A percentile compares a stretch with the other conserved stretches of the same genome.
Conservation (phyloP, 2,797 vertebrate species). For the Eulemur coronatus region DNA sequence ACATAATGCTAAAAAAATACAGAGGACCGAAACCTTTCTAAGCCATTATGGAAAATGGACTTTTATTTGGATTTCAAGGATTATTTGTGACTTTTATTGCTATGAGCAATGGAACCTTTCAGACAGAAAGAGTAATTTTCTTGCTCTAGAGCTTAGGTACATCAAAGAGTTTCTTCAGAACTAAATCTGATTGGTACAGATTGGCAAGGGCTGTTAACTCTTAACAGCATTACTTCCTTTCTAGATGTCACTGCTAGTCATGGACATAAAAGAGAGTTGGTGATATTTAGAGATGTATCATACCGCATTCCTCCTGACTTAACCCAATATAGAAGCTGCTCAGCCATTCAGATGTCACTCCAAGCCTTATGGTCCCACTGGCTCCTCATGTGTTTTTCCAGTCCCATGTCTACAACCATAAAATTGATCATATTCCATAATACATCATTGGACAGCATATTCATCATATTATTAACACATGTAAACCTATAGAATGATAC, state of each 20-base stretch:
- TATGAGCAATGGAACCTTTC: not conserved
- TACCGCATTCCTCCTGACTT: not conserved
- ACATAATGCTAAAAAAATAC: not conserved
- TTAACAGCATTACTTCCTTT: not conserved
- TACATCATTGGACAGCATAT: not conserved
- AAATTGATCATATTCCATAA: not conserved
- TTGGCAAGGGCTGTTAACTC: not conserved
- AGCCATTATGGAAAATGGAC: not conserved
- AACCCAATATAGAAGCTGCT: not conserved
- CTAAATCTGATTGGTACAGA: not conserved
- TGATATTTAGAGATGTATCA: not conserved
- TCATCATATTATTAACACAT: not conserved
- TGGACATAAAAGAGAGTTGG: not conserved
- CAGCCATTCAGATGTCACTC: not conserved
- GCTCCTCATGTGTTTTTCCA: not conserved
- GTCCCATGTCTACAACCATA: not conserved
- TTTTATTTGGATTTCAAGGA: constrained; percentile 1
- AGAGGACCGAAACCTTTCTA: not conserved
- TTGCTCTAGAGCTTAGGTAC: not conserved
- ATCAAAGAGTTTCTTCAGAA: not conserved
- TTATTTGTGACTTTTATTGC: not conserved
- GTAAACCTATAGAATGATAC: not conserved
- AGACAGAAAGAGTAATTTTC: not conserved
- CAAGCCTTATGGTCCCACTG: not conserved
- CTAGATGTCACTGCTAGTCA: not conserved